These are phyloP conservation scores for Nudaria mundana DNA, from an alignment of 2,888 invertebrate genomes.

Conservation along the genomic window DNA sequence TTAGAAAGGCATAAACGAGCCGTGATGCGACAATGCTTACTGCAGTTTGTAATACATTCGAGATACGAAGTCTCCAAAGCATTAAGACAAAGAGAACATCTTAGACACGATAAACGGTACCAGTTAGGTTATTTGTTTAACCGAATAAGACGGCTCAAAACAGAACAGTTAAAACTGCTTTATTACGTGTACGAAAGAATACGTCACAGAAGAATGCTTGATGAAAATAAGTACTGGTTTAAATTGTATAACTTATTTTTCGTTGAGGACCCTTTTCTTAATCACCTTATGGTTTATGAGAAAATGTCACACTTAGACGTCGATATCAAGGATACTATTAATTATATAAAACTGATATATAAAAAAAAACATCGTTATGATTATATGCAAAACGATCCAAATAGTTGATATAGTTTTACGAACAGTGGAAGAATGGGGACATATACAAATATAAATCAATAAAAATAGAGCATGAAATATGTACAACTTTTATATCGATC, in stretches of 20 bases:
- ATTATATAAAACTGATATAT: constrained; percentile 19
- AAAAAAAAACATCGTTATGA: not conserved
- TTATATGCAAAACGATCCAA: too few relatives aligned
- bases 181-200: not conserved
- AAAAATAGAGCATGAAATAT: too few relatives aligned
- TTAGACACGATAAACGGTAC: constrained; percentile 39
- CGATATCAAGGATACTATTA: constrained; percentile 38
- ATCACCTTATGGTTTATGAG: constrained; percentile 30
- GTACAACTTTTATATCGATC: too few relatives aligned
- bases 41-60: constrained; percentile 37
- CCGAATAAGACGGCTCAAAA: constrained; percentile 38
- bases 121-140: constrained; percentile 48
- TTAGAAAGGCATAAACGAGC: too few relatives aligned
- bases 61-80: constrained; percentile 39
- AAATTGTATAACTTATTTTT: not conserved
- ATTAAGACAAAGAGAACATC: constrained; percentile 18
- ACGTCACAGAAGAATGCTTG: not conserved
- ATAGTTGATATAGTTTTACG: too few relatives aligned
- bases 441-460: too few relatives aligned
- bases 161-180: constrained; percentile 37
- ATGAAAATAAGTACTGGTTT: not conserved
- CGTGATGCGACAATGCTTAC: not conserved
- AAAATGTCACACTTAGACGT: constrained; percentile 38
- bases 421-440: too few relatives aligned
- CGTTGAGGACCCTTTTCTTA: not conserved